Evolutionary conservation across 2,888 invertebrate species (phyloP), one percentile per base, ranked within the genome.

Genomic region (Pegoplata infirma): DNA sequence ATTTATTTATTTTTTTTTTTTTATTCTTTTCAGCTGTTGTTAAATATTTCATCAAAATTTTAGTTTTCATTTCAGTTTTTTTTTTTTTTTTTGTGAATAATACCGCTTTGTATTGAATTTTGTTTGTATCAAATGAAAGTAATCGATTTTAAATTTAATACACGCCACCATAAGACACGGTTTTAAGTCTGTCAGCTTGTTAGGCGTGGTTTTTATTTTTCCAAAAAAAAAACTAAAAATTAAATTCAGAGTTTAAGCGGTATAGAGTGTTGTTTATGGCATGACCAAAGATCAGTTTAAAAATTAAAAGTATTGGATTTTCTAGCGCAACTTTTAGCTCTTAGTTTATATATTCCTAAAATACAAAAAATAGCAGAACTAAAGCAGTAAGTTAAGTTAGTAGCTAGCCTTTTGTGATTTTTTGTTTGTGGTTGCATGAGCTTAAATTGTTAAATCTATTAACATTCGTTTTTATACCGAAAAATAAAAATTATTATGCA

Each of bases 231-330:
- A 28, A 28, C 6, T 7, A 5, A 28, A 5, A 6, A 5, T 23
- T 23, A 3, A 5, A 23, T 6, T 23, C 5, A 32, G 2, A 8
- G 36, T 40, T 40, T 3, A 40, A 40, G 36, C 36, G 36, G 14
- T 40, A 40, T n/a, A n/a, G n/a, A 40, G 63, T 58, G 75, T 58
- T n/a, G 63, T 49, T 58, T 59, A 69, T 56, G 58, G 67, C 58
- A 72, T 68, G 77, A 68, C 67, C 58, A 64, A 58, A 77, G 72
- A 73, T 58, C 77, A 46, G 8, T 51, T 51, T 40, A 49, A 44
- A 16, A 0, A 61, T n/a, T 4, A 14, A 55, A 56, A 55, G 2
- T 55, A 12, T 1, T 25, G 23, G 16, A 61, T 23, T 63, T 55
- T 40, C 23, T 10, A 44, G 1, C 1, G 12, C 14, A 3, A n/a